Conservation (phyloP, 2,888 invertebrate genomes). For the Esperia sulphurella region DNA sequence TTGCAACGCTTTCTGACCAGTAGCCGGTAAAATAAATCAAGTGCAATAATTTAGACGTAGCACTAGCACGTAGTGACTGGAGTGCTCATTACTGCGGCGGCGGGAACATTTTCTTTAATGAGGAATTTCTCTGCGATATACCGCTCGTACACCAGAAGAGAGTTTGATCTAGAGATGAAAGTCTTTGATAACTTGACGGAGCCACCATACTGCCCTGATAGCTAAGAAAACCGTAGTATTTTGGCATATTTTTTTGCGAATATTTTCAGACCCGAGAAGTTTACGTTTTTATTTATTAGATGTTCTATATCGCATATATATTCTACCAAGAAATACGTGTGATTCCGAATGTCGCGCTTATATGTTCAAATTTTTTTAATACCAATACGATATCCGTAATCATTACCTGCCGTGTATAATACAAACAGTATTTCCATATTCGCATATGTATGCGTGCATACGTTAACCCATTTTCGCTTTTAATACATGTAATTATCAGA, state of each 20-base stretch:
- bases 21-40: slow-evolving; percentile 35
- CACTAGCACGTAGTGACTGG: not conserved
- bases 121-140: slow-evolving; percentile 17
- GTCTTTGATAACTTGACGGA: not conserved
- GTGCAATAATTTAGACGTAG: not conserved
- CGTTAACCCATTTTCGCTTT: slow-evolving; percentile 11
- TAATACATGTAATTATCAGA: not conserved
- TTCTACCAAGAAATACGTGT: too few relatives aligned
- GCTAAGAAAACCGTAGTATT: too few relatives aligned
- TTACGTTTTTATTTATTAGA: too few relatives aligned
- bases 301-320: too few relatives aligned
- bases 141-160: not conserved
- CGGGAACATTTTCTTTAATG: slow-evolving; percentile 19
- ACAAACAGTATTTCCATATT: slow-evolving; percentile 1
- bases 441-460: slow-evolving; percentile 5
- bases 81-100: slow-evolving; percentile 3
- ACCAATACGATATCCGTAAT: too few relatives aligned
- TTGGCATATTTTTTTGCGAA: too few relatives aligned
- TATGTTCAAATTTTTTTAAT: too few relatives aligned
- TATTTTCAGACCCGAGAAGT: too few relatives aligned
- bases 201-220: too few relatives aligned
- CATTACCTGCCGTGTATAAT: too few relatives aligned
- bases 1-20: slow-evolving; percentile 55
- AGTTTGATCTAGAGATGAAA: slow-evolving; percentile 2
- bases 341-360: too few relatives aligned